phyloP scores from a whole-genome alignment of 2,797 vertebrate genomes.

The Pipistrellus pygmaeus region DNA sequence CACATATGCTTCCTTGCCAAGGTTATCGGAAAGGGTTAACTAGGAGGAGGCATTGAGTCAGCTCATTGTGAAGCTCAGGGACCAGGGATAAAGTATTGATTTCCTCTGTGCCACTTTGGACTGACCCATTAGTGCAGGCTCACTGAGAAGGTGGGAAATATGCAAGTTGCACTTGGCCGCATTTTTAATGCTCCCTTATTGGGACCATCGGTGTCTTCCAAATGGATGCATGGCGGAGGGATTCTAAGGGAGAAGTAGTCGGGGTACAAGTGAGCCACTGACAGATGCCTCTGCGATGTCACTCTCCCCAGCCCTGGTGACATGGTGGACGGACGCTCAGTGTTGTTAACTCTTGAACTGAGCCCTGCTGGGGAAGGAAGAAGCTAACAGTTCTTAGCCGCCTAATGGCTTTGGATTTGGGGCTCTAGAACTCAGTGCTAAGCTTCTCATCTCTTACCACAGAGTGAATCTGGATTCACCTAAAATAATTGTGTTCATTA shows the following conservation, averaged over 20 bases:
- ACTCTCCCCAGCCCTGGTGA: background rate
- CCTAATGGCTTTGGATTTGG: background rate
- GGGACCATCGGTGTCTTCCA: background rate
- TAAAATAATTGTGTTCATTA: background rate
- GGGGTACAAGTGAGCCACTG: background rate
- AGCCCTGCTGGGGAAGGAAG: background rate
- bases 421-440: background rate
- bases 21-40: constrained; percentile 63
- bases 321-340: background rate
- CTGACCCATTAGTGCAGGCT: constrained; percentile 84
- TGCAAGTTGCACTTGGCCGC: constrained; percentile 65
- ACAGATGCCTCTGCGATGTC: background rate
- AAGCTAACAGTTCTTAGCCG: background rate
- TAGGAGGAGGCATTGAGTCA: background rate
- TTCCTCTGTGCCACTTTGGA: constrained; percentile 66
- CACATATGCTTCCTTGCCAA: background rate
- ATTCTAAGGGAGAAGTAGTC: background rate
- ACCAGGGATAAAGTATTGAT: constrained; percentile 81
- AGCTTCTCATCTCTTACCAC: background rate
- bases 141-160: constrained; percentile 77
- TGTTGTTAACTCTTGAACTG: background rate
- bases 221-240: background rate
- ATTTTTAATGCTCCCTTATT: background rate
- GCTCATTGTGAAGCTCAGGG: background rate
- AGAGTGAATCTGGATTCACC: background rate